Percentiles rank a stretch among this genome's conserved stretches.
Conservation (phyloP, 2,888 invertebrate genomes). For the Acrobasis consociella region DNA sequence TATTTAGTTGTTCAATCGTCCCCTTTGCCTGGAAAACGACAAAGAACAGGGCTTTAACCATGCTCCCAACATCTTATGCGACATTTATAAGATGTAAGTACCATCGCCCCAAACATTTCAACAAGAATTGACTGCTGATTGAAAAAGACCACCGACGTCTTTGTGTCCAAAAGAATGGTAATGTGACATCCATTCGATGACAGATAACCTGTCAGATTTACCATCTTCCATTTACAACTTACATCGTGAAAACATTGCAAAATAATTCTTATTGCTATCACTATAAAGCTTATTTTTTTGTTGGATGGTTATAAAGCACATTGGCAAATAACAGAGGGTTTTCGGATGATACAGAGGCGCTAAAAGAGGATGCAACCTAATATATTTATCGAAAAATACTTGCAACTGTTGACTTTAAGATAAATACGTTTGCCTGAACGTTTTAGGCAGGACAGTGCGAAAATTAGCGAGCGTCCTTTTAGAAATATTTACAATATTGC, state of each 20-base stretch:
- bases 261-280: constrained; percentile 32
- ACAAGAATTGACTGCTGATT: constrained; percentile 40
- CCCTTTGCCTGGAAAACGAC: too few relatives aligned
- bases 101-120: constrained; percentile 36
- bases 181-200: constrained; percentile 75
- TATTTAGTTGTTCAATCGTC: too few relatives aligned
- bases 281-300: constrained; percentile 23
- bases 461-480: constrained; percentile 49
- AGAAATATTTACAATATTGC: constrained; percentile 23
- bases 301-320: background rate
- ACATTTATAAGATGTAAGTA: background rate
- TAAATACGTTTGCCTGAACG: constrained; percentile 52
- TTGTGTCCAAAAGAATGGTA: constrained; percentile 53
- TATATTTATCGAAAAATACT: constrained; percentile 23
- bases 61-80: background rate
- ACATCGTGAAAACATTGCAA: constrained; percentile 25
- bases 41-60: too few relatives aligned
- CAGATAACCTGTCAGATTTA: constrained; percentile 55
- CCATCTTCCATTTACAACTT: constrained; percentile 21
- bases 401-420: constrained; percentile 50
- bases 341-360: constrained; percentile 66
- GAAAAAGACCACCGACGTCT: constrained; percentile 50
- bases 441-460: constrained; percentile 43
- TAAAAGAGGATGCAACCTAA: constrained; percentile 58
- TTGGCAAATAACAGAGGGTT: background rate